Base-by-base conservation (phyloP, 2,888 invertebrate genomes). In the Amiota communis region DNA sequence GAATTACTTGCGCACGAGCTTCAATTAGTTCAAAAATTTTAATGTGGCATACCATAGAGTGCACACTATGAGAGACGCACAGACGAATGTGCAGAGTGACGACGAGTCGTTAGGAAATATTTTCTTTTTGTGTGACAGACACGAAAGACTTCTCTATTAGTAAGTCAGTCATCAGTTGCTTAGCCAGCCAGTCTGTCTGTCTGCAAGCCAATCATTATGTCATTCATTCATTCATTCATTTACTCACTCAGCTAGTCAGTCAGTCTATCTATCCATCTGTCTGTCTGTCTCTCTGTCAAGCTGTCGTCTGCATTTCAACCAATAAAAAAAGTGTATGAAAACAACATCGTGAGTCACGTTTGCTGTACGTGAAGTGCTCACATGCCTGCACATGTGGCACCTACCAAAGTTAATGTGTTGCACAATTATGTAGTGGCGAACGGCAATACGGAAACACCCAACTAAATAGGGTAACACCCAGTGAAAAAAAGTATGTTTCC, bases 231-330 rank as follows among this genome's bases (percentile, higher is more conserved):
- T 6, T 48, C 67, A 64, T 47, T 68, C 57, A 57, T 17, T n/a
- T 63, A 17, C 13, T 70, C 75, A 76, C 71, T 72, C 74, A 75
- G 74, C 79, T 82, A 82, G 57, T 72, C 48, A 72, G 73, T 75
- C 78, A 80, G 72, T 86, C 73, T 71, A 3, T 23, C 23, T 23
- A 23, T 23, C 82, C 83, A 79, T 81, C 76, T 70, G 77, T 78
- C 79, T 74, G 82, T 74, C 78, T 48, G 70, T 57, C 15, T 71
- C 74, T 77, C 79, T 81, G 86, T 86, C 86, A 83, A 84, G 71
- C 76, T 83, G 80, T 81, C 83, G 85, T 82, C 82, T 82, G 77
- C 67, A 63, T 65, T 64, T 63, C 71, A 68, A 68, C 15, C 20
- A 20, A 57, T 17, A 57, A 57, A 6, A 59, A 20, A 59, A 20